phyloP scores from a whole-genome alignment of 2,797 vertebrate genomes.

The Cygnus olor region DNA sequence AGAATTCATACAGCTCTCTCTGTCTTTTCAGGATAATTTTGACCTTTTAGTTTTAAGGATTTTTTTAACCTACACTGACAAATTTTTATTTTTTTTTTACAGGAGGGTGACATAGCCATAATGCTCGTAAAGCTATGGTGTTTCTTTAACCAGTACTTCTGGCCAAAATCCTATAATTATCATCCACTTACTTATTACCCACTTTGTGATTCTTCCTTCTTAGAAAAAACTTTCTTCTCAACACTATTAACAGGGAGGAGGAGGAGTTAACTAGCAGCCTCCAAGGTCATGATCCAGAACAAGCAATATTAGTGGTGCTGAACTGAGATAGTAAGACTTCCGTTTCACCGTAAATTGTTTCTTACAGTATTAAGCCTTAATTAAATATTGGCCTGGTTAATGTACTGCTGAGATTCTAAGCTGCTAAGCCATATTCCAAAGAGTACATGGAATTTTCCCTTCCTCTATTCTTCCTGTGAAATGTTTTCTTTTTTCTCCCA shows the following conservation, averaged over 20 bases:
- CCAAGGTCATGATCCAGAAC: not conserved
- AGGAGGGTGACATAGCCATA: not conserved
- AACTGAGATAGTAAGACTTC: not conserved
- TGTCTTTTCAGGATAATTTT: slow-evolving; percentile 8
- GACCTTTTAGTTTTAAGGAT: not conserved
- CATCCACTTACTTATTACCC: not conserved
- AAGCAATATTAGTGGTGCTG: not conserved
- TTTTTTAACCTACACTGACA: not conserved
- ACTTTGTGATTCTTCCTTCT: not conserved
- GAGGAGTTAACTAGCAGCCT: not conserved
- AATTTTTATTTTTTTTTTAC: not conserved
- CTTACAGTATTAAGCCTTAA: not conserved
- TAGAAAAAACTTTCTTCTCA: not conserved
- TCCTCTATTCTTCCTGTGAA: not conserved
- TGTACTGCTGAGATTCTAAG: not conserved
- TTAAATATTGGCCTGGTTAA: not conserved
- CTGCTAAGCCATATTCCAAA: not conserved
- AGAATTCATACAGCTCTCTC: not conserved
- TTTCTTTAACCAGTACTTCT: not conserved
- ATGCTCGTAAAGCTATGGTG: not conserved
- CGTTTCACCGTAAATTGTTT: not conserved
- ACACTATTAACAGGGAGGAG: not conserved
- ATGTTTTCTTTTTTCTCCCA: not conserved
- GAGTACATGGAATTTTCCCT: not conserved
- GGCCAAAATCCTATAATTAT: not conserved